Evolutionary conservation across 2,797 vertebrate genomes (phyloP), one percentile per base, ranked within the genome.

Genomic region (Mus caroli): DNA sequence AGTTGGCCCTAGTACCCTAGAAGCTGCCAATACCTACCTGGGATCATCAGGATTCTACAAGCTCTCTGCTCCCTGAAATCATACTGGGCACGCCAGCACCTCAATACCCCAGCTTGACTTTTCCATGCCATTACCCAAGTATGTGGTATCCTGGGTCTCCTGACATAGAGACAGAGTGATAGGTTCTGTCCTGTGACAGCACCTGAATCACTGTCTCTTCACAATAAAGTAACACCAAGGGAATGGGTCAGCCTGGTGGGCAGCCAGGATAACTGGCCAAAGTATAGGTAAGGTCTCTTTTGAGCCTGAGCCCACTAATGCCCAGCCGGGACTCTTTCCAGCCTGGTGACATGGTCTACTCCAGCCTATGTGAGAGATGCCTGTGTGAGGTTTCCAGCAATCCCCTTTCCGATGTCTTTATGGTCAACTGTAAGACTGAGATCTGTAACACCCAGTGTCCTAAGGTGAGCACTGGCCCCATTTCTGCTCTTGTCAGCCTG

Each of bases 281-380:
- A 20, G n/a, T 31, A 9, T 12, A 52, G 56, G 0, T 31, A 7
- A 14, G 22, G 46, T 12, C 24, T 56, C 17, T 13, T 31, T 3
- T 8, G 8, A 0, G 31, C 24, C 60, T 0, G 3, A n/a, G 22
- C 20, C 20, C 12, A 22, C 88, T 40, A 50, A 62, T 19, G 0
- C 64, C 69, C 0, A 9, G 0, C n/a, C 34, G 62, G 0, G 37
- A 12, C 58, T 11, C 40, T 73, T 6, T 7, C 37, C 86, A 99
- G 98, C 98, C 98, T 0, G 98, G 98, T 24, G 88, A 93, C 10
- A n/a, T 97, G 1, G 2, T 98, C 80, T 98, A 97, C 88, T 98
- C 96, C 5, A 96, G 89, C 12, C 92, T 71, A 4, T 99, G 98
- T 37, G 97, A 98, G 73, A 97, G 95, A 15, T 99, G 98, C 22